A percentile compares a stretch with the other conserved stretches of the same genome.
These are phyloP conservation scores for Spheniscus mendiculus DNA, from an alignment of 2,113 vertebrate genomes.

Conservation along the genomic window DNA sequence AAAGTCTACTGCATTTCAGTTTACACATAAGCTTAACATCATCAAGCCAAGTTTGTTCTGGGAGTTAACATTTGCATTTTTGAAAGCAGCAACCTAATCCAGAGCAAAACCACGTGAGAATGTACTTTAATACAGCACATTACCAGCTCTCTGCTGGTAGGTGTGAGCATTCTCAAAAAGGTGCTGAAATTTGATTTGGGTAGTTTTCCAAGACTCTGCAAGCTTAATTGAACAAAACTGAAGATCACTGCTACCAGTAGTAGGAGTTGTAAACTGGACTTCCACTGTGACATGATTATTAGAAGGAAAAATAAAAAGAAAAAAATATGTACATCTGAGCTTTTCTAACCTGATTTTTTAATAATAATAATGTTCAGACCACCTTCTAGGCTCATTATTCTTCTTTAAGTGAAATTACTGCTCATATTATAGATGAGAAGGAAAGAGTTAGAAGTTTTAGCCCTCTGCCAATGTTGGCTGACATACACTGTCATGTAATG, in stretches of 20 bases:
- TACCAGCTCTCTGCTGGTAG: neutral
- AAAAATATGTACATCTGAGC: neutral
- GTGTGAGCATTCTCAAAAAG: neutral
- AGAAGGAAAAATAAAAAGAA: neutral
- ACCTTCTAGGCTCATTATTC: neutral
- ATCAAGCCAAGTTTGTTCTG: constrained; percentile 49
- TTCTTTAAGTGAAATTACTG: neutral
- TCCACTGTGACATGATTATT: neutral
- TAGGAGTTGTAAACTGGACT: neutral
- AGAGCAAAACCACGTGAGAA: constrained; percentile 27
- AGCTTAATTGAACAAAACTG: neutral
- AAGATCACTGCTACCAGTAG: neutral
- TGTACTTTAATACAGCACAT: neutral
- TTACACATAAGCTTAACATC: constrained; percentile 56
- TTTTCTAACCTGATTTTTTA: neutral
- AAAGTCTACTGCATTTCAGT: constrained; percentile 44
- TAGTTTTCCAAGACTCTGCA: neutral
- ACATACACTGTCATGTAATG: neutral
- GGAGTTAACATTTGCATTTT: constrained; percentile 61
- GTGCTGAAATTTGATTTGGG: neutral
- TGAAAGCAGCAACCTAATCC: constrained; percentile 45
- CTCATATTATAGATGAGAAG: neutral
- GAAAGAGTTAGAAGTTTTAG: neutral
- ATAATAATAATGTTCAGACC: neutral
- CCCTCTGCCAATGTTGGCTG: neutral